A percentile compares a stretch with the other conserved stretches of the same genome.
Conservation (phyloP, 1,140 invertebrate genomes). For the Drosophila suzukii region DNA sequence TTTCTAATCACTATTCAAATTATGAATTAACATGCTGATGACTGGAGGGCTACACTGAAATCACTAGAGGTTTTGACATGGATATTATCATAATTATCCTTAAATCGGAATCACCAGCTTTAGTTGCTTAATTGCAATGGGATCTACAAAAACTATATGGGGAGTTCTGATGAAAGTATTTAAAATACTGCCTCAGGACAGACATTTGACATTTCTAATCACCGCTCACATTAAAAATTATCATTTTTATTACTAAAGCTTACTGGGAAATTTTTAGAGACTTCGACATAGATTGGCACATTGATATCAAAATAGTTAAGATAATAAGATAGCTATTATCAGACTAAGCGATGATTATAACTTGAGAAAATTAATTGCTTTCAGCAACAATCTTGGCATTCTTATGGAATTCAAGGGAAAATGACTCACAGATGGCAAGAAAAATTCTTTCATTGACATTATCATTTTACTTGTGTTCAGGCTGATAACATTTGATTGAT, state of each 20-base stretch:
- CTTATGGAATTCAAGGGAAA: background rate
- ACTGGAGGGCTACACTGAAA: background rate
- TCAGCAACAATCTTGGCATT: background rate
- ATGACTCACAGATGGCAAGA: background rate
- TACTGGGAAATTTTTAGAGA: background rate
- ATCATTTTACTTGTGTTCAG: background rate
- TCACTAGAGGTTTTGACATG: background rate
- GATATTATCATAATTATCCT: background rate
- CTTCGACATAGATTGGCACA: background rate
- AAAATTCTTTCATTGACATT: background rate
- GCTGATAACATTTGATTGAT: background rate
- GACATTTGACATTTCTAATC: conserved; percentile 12
- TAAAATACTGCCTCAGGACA: background rate
- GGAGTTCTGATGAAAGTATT: conserved; percentile 22
- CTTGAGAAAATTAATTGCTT: background rate
- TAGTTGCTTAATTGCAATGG: background rate
- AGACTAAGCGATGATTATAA: background rate
- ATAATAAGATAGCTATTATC: background rate
- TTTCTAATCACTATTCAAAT: conserved; percentile 25
- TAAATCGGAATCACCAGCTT: background rate
- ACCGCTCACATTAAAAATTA: background rate
- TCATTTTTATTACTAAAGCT: background rate
- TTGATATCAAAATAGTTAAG: background rate
- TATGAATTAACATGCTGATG: background rate
- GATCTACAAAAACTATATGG: background rate